Evolutionary conservation across 1,140 invertebrate species (phyloP).

Genomic region (Ips typographus): DNA sequence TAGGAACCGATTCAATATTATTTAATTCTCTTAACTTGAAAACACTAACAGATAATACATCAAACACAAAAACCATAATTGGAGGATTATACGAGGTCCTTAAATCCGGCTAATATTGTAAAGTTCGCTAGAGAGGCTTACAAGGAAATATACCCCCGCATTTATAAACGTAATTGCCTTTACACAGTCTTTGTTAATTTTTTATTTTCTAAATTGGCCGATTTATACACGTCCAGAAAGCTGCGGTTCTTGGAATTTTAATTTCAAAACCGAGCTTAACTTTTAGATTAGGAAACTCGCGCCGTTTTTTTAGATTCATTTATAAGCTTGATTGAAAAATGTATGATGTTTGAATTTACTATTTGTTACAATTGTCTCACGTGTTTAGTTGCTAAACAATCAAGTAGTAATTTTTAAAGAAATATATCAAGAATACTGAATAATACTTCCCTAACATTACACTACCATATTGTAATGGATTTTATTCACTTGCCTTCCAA

Average conservation of each 20-base stretch:
- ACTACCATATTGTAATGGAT: too few relatives aligned
- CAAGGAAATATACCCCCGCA: conserved; percentile 22
- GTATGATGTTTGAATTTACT: too few relatives aligned
- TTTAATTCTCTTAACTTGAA: too few relatives aligned
- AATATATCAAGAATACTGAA: too few relatives aligned
- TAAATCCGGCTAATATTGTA: conserved; percentile 24
- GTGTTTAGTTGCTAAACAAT: too few relatives aligned
- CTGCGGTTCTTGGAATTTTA: conserved; percentile 23
- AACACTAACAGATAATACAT: not conserved
- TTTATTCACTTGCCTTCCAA: too few relatives aligned
- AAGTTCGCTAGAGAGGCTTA: conserved; percentile 20
- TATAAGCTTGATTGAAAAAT: too few relatives aligned
- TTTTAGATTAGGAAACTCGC: not conserved
- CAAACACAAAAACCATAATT: conserved; percentile 18
- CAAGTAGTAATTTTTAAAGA: too few relatives aligned
- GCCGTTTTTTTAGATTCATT: too few relatives aligned
- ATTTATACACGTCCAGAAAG: conserved; percentile 28
- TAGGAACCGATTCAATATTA: too few relatives aligned
- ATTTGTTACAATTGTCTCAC: too few relatives aligned
- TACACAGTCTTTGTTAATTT: conserved; percentile 33
- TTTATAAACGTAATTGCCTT: conserved; percentile 33
- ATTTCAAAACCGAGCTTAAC: conserved; percentile 25
- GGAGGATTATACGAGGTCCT: conserved; percentile 5
- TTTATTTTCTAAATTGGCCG: conserved; percentile 30
- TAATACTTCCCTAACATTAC: too few relatives aligned